Percentiles rank a stretch among this genome's conserved stretches.
phyloP scores from a whole-genome alignment of 1,140 invertebrate genomes.

The Drosophila ananassae region DNA sequence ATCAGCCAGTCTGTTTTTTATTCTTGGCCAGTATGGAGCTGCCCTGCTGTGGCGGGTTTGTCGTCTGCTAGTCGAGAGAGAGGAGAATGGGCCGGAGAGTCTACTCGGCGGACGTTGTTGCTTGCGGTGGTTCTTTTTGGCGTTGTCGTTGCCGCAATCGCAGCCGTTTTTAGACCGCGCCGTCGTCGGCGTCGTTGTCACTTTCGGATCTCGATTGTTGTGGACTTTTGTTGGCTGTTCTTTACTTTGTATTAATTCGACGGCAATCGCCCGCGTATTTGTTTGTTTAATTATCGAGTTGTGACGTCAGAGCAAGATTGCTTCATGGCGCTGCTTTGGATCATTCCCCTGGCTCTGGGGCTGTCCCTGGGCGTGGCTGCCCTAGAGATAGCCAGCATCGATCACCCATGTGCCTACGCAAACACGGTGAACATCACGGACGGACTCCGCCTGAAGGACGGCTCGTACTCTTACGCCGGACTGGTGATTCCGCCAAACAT shows the following conservation, averaged over 20 bases:
- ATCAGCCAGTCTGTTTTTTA: constrained; percentile 79
- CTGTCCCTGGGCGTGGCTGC: constrained; percentile 5
- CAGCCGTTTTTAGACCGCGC: constrained; percentile 65
- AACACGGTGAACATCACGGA: constrained; percentile 75
- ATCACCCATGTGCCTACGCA: constrained; percentile 62
- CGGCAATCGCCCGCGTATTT: constrained; percentile 54
- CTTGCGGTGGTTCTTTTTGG: constrained; percentile 38
- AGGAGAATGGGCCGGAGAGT: constrained; percentile 12
- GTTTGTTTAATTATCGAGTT: constrained; percentile 64
- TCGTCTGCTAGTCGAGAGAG: constrained; percentile 13
- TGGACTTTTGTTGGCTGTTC: constrained; percentile 22
- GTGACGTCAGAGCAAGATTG: constrained; percentile 57
- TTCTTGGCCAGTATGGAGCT: constrained; percentile 78
- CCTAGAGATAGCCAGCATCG: constrained; percentile 21
- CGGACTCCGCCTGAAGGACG: constrained; percentile 66
- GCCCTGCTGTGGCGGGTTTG: constrained; percentile 23
- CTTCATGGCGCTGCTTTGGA: constrained; percentile 15
- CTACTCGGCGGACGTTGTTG: constrained; percentile 16
- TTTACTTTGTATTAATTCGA: background rate
- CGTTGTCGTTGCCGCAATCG: constrained; percentile 52
- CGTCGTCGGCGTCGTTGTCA: constrained; percentile 24
- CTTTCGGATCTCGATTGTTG: constrained; percentile 39
- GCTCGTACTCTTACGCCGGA: constrained; percentile 71
- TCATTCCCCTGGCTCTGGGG: constrained; percentile 5
- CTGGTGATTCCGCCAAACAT: constrained; percentile 57